Evolutionary conservation across 2,113 vertebrate species (phyloP).

Genomic region (Austrofundulus limnaeus): DNA sequence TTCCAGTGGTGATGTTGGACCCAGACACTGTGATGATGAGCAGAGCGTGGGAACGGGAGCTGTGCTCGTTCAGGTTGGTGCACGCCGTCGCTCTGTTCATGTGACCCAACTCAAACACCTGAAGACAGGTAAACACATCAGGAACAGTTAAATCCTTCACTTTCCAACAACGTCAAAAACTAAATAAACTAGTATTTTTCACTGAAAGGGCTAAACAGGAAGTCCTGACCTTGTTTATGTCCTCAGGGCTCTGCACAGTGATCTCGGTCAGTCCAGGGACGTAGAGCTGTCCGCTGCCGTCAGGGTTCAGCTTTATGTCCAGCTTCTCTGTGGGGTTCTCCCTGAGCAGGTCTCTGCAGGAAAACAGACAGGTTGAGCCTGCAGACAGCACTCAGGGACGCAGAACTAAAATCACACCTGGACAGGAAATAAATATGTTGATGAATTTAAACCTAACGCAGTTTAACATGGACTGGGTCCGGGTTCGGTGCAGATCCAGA

Average conservation of each 20-base stretch:
- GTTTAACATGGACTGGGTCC: too few species aligned
- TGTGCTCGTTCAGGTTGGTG: constrained; percentile 94
- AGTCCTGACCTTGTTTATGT: constrained; percentile 89
- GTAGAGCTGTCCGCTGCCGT: constrained; percentile 92
- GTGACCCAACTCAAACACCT: constrained; percentile 92
- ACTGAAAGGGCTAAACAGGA: constrained; percentile 13
- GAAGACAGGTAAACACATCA: constrained; percentile 1
- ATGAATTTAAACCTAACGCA: too few species aligned
- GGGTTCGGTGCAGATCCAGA: too few species aligned
- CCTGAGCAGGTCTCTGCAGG: constrained; percentile 87
- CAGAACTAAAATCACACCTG: background rate
- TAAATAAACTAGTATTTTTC: background rate
- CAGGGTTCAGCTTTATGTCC: constrained; percentile 94
- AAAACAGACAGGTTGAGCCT: background rate
- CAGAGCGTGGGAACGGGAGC: constrained; percentile 94
- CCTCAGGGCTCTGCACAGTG: constrained; percentile 86
- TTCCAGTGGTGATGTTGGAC: constrained; percentile 85
- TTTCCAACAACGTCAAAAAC: too few species aligned
- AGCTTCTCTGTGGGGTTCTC: constrained; percentile 88
- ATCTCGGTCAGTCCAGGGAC: constrained; percentile 90
- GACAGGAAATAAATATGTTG: too few species aligned
- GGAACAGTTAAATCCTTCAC: too few species aligned
- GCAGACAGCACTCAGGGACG: background rate
- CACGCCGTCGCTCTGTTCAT: constrained; percentile 89
- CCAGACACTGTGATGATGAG: constrained; percentile 88